Percentiles rank a stretch among this genome's conserved stretches.
phyloP scores from a whole-genome alignment of 2,113 vertebrate genomes.

The Fulica atra region DNA sequence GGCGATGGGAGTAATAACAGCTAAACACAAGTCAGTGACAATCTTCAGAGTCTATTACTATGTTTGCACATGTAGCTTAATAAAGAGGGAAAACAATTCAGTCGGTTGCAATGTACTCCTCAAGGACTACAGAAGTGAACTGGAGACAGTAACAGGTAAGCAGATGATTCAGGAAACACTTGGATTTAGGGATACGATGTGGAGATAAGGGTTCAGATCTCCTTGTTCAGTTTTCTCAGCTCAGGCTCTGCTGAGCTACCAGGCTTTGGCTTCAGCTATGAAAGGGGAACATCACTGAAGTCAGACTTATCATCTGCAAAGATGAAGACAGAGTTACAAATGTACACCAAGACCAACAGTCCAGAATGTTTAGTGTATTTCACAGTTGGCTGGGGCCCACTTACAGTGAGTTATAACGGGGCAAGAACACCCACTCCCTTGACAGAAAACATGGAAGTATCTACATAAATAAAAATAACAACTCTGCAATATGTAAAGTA shows the following conservation, averaged over 20 bases:
- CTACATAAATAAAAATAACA: neutral
- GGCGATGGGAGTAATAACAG: neutral
- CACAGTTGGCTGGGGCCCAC: neutral
- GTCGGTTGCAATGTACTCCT: neutral
- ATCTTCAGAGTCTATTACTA: neutral
- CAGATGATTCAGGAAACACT: neutral
- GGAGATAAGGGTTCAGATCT: neutral
- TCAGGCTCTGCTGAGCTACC: neutral
- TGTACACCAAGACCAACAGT: neutral
- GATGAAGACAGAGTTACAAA: neutral
- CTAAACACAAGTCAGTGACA: neutral
- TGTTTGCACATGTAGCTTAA: neutral
- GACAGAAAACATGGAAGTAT: neutral
- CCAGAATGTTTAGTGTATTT: neutral
- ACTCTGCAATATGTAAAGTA: neutral
- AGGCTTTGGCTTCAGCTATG: neutral
- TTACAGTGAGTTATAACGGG: neutral
- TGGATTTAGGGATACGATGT: rapidly evolving
- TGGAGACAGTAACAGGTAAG: neutral
- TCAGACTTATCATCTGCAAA: neutral
- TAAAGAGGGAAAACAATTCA: neutral
- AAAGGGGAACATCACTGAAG: neutral
- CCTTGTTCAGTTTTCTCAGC: neutral
- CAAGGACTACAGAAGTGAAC: neutral
- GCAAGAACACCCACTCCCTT: neutral